Conservation (phyloP, 2,888 invertebrate species). For the Nowickia ferox region DNA sequence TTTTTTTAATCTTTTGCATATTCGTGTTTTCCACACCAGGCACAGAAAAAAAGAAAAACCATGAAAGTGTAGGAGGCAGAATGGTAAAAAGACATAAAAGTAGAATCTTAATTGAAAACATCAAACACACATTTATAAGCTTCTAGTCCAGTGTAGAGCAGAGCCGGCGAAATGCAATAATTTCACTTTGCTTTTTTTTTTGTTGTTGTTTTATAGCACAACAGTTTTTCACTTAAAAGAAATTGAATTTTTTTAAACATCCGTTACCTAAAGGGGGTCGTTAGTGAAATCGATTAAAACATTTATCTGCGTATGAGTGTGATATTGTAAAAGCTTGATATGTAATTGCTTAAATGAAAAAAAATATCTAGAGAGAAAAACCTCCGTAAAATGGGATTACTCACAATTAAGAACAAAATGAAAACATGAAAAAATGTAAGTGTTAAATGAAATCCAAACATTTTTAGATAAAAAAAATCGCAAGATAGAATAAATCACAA, state of each 20-base stretch:
- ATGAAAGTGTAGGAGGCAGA: not conserved
- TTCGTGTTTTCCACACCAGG: conserved; percentile 4
- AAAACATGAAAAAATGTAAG: too few species aligned
- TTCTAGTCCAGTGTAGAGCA: not conserved
- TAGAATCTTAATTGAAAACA: conserved; percentile 49
- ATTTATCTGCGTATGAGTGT: not conserved
- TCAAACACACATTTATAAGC: not conserved
- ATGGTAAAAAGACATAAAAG: not conserved
- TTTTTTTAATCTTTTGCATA: conserved; percentile 8
- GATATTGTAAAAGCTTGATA: not conserved
- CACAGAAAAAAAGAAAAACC: not conserved
- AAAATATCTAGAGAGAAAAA: not conserved
- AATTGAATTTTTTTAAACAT: not conserved
- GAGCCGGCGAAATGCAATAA: not conserved
- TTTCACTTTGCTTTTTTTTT: not conserved
- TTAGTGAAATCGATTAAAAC: not conserved
- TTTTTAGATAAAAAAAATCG: not conserved
- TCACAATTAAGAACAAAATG: too few species aligned
- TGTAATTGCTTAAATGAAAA: not conserved
- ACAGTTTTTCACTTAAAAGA: not conserved
- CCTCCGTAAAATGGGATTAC: not conserved
- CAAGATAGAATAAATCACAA: too few species aligned
- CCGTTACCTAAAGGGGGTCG: not conserved
- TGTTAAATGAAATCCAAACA: not conserved
- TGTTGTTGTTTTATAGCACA: not conserved